Base-by-base conservation (phyloP, 2,797 vertebrate species). In the Hydrolagus colliei region DNA sequence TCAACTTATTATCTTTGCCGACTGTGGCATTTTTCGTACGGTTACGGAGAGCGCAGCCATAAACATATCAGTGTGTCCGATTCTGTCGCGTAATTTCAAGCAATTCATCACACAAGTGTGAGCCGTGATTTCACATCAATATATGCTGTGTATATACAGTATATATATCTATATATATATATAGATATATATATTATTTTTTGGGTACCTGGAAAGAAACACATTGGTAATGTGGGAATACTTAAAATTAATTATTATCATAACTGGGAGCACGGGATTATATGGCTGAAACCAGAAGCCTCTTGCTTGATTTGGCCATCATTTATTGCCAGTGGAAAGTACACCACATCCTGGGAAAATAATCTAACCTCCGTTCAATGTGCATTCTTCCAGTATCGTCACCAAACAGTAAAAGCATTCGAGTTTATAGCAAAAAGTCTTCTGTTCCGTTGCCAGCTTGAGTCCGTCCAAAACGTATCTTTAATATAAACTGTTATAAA, bases 221-320 rank as follows among this genome's bases (percentile, higher is more conserved):
- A 82, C 76, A 82, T 1, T 4, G 20, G 32, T 63, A 41, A 71
- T 68, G 32, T 68, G 65, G 11, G 27, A 71, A 20, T 84, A 67
- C 65, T 68, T 84, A 84, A 84, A 71, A 84, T 41, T 71, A 71
- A 52, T 84, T 71, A 18, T 82, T 67, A 32, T 84, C 32, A 71
- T 52, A n/a, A 71, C 79, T 84, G 65, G 18, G 79, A 84, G 32
- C 8, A 84, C 18, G 18, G 18, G 65, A 71, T 84, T 84, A 52
- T 68, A 67, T 68, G 18, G 79, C 71, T 41, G 41, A 84, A 84
- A 84, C 65, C 32, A 84, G 32, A 52, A 84, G 79, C 10, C 18
- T 41, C 65, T 35, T 84, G 79, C 79, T 84, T 84, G 79, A 6
- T 41, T 84, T 84, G 79, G 79, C 79, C 68, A 71, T 84, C 65